Evolutionary conservation across 2,888 invertebrate genomes (phyloP).

Genomic region (Microctonus hyperodae): DNA sequence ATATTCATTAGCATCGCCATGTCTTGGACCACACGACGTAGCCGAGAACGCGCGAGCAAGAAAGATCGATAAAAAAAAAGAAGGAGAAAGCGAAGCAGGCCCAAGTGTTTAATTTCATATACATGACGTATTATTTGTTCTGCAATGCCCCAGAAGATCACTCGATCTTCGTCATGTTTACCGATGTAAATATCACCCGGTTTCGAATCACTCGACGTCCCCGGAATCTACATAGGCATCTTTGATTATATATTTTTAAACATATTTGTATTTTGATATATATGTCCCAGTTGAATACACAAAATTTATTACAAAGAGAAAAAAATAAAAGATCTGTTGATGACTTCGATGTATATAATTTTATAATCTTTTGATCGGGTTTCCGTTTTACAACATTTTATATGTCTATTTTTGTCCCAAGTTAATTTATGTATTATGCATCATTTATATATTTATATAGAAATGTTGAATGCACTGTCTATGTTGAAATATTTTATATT

Average conservation of each 20-base stretch:
- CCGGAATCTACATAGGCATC: not conserved
- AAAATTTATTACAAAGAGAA: not conserved
- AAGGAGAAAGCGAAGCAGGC: not conserved
- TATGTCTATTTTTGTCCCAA: not conserved
- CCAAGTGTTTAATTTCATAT: not conserved
- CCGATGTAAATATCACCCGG: slow-evolving; percentile 6
- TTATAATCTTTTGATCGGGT: slow-evolving; percentile 1
- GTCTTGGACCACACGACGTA: slow-evolving; percentile 18
- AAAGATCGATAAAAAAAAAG: not conserved
- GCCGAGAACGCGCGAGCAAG: not conserved
- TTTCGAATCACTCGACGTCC: slow-evolving; percentile 4
- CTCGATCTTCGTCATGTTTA: slow-evolving; percentile 5
- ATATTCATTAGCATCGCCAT: slow-evolving; percentile 57
- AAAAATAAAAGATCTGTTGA: slow-evolving; percentile 9
- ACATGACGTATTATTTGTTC: slow-evolving; percentile 10
- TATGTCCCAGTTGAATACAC: slow-evolving; percentile 13
- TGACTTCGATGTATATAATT: not conserved
- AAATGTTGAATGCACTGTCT: not conserved
- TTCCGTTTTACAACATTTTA: slow-evolving; percentile 1
- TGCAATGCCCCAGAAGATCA: slow-evolving; percentile 2
- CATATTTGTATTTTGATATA: slow-evolving; percentile 13
- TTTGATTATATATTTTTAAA: not conserved
- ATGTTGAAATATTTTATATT: not conserved
- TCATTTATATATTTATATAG: not conserved
- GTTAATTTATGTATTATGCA: slow-evolving; percentile 4